A percentile compares a stretch with the other conserved stretches of the same genome.
Conservation (phyloP, 2,113 vertebrate species). For the Copsychus sechellarum region DNA sequence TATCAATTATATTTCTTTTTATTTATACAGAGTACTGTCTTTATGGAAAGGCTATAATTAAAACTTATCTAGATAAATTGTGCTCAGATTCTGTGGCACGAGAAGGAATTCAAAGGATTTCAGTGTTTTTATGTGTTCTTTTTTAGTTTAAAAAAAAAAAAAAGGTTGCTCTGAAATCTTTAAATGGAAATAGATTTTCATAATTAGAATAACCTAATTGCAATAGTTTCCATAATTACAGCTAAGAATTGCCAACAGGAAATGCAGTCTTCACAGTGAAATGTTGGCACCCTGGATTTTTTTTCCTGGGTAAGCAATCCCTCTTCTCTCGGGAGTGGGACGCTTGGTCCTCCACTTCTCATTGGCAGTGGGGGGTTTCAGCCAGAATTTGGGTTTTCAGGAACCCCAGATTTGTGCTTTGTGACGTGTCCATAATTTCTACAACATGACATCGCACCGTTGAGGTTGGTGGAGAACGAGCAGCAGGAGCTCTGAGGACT, state of each 20-base stretch:
- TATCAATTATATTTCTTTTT: conserved; percentile 66
- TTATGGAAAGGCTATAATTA: conserved; percentile 56
- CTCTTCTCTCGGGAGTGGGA: background rate
- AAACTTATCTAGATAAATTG: conserved; percentile 54
- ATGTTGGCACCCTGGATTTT: background rate
- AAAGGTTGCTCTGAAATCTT: background rate
- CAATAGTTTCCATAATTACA: conserved; percentile 13
- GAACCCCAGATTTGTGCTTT: background rate
- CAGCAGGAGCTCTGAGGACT: background rate
- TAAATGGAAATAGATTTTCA: conserved; percentile 32
- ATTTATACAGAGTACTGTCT: conserved; percentile 41
- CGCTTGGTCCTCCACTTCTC: background rate
- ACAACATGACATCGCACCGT: background rate
- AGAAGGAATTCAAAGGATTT: conserved; percentile 38
- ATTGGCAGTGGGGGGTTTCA: background rate
- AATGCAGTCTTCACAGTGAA: background rate
- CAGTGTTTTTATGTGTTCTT: background rate
- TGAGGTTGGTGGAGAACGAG: background rate
- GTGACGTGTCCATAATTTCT: background rate
- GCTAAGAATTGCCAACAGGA: conserved; percentile 11
- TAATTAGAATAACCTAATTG: conserved; percentile 47
- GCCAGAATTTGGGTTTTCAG: background rate
- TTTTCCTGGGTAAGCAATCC: background rate
- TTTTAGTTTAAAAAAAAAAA: background rate
- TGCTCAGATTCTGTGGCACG: background rate